Percentiles rank a stretch among this genome's conserved stretches.
phyloP scores from a whole-genome alignment of 2,113 vertebrate species.

The Scomber scombrus region DNA sequence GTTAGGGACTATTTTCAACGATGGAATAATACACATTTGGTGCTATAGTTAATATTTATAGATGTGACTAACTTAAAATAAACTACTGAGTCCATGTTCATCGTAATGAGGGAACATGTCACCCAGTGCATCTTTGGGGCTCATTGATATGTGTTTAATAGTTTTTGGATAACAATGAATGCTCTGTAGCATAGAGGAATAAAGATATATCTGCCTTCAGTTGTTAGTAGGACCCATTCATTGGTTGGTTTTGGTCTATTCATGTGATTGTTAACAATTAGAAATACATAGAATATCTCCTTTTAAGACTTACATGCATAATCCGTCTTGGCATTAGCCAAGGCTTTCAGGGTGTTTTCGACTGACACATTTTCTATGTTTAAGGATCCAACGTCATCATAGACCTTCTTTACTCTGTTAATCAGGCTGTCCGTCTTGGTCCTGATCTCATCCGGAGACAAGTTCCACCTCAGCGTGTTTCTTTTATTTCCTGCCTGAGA shows the following conservation, averaged over 20 bases:
- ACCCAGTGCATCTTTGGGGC: too few relatives aligned
- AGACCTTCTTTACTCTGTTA: slow-evolving; percentile 86
- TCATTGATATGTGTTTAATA: too few relatives aligned
- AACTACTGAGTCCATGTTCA: too few relatives aligned
- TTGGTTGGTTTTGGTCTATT: not conserved
- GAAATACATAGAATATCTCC: not conserved
- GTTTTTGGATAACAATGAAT: too few relatives aligned
- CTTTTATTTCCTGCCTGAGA: slow-evolving; percentile 72
- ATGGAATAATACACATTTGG: too few relatives aligned
- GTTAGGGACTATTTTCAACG: too few relatives aligned
- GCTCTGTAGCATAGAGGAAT: too few relatives aligned
- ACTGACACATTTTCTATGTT: slow-evolving; percentile 86
- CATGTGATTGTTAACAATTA: not conserved
- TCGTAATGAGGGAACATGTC: too few relatives aligned
- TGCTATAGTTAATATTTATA: too few relatives aligned
- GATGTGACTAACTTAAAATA: too few relatives aligned
- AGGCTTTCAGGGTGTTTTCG: slow-evolving; percentile 88
- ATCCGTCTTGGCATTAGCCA: slow-evolving; percentile 90
- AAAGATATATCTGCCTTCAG: too few relatives aligned
- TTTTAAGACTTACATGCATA: slow-evolving; percentile 87
- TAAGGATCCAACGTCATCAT: slow-evolving; percentile 87
- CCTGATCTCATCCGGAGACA: slow-evolving; percentile 90
- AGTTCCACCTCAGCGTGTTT: slow-evolving; percentile 90
- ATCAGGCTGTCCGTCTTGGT: slow-evolving; percentile 88
- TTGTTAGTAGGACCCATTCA: not conserved